Percentiles rank a stretch among this genome's conserved stretches.
These are phyloP conservation scores for Myotis brandtii DNA, from an alignment of 2,113 vertebrate genomes.

Conservation along the genomic window DNA sequence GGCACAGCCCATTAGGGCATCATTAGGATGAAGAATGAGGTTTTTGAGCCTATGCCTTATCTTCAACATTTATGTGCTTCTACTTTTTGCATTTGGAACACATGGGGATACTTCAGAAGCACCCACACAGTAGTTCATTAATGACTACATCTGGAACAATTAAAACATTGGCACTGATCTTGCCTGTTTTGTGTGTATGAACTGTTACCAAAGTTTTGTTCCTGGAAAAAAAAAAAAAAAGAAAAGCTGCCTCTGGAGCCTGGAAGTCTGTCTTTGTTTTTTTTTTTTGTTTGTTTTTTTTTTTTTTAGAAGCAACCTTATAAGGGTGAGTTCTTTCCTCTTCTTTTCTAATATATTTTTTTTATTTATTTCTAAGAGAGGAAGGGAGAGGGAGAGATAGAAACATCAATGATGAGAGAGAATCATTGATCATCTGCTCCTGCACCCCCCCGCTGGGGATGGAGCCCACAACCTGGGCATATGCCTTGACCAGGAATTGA, in stretches of 20 bases:
- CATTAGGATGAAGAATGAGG: constrained; percentile 79
- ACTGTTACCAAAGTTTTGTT: constrained; percentile 75
- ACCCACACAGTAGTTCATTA: constrained; percentile 83
- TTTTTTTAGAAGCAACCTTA: too few relatives aligned
- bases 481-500: too few relatives aligned
- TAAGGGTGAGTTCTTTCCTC: too few relatives aligned
- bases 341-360: too few relatives aligned
- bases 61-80: constrained; percentile 75
- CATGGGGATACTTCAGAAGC: constrained; percentile 79
- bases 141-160: constrained; percentile 80
- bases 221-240: background rate
- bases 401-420: too few relatives aligned
- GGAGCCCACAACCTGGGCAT: too few relatives aligned
- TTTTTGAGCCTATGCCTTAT: constrained; percentile 76
- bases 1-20: constrained; percentile 68
- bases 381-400: too few relatives aligned
- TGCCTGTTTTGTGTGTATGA: constrained; percentile 80
- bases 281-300: too few relatives aligned
- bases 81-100: constrained; percentile 83
- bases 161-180: constrained; percentile 74
- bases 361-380: too few relatives aligned
- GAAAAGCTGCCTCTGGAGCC: constrained; percentile 62
- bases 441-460: too few relatives aligned
- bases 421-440: too few relatives aligned
- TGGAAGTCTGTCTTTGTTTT: background rate